Evolutionary conservation across 2,888 invertebrate genomes (phyloP).

Genomic region (Platynereis dumerilii): DNA sequence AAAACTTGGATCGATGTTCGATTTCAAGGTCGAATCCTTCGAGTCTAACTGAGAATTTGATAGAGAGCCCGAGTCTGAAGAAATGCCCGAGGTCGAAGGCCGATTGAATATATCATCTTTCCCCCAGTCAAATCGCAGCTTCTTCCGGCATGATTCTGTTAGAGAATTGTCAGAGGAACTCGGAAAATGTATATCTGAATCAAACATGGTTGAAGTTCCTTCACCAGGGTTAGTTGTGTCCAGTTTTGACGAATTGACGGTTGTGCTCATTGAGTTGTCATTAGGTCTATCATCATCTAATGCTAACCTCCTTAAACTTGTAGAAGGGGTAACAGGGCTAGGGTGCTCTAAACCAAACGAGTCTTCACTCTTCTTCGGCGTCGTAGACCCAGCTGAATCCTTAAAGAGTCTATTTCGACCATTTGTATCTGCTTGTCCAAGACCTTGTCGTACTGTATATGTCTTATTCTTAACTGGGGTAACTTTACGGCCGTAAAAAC

Average conservation of each 20-base stretch:
- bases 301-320: conserved; percentile 3
- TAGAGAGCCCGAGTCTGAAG: conserved; percentile 6
- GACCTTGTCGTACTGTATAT: background rate
- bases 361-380: background rate
- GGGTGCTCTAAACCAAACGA: conserved; percentile 56
- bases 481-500: conserved; percentile 13
- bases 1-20: no score
- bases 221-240: background rate
- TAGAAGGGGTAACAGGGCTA: conserved; percentile 22
- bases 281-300: background rate
- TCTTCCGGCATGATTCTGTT: conserved; percentile 22
- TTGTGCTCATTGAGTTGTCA: background rate
- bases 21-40: background rate
- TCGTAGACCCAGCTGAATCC: background rate
- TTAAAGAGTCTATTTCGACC: no score
- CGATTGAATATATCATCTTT: conserved; percentile 4
- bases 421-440: no score
- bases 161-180: background rate
- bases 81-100: background rate
- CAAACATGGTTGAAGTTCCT: background rate
- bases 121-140: conserved; percentile 18
- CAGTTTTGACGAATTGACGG: background rate
- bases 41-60: conserved; percentile 11
- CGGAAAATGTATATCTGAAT: background rate
- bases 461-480: background rate